phyloP scores from a whole-genome alignment of 2,888 invertebrate species.

The Deladenus siricidicola region DNA sequence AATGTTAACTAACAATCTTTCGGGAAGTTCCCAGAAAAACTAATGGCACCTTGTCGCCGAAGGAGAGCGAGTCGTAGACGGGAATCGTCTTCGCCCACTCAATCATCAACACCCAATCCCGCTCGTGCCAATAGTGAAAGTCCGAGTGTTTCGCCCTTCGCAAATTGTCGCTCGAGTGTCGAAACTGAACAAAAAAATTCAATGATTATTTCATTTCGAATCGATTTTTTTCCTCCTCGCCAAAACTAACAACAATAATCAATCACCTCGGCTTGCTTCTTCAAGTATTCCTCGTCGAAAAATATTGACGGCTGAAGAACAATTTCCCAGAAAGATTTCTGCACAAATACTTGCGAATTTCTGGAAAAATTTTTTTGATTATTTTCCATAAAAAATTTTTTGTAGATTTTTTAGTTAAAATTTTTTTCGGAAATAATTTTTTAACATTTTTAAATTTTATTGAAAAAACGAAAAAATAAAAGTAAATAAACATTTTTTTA shows the following conservation, averaged over 20 bases:
- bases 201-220: no score
- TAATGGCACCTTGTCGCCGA: conserved; percentile 38
- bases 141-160: conserved; percentile 36
- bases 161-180: conserved; percentile 11
- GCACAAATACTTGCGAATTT: conserved; percentile 26
- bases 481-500: no score
- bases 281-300: conserved; percentile 10
- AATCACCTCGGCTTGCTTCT: conserved; percentile 14
- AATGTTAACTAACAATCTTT: conserved; percentile 3
- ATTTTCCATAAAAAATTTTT: not conserved
- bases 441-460: no score
- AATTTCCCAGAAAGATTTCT: conserved; percentile 24
- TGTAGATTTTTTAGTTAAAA: conserved; percentile 1
- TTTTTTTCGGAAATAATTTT: not conserved
- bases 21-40: not conserved
- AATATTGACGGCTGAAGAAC: conserved; percentile 12
- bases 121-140: conserved; percentile 50
- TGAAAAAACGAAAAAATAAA: no score
- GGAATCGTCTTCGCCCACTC: conserved; percentile 52
- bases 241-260: not conserved
- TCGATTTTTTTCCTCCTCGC: no score
- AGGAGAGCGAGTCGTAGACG: conserved; percentile 35
- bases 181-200: not conserved
- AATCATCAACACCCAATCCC: conserved; percentile 50
- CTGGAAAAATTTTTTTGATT: conserved; percentile 26